Conservation (phyloP, 2,113 vertebrate species). For the Tragelaphus strepsiceros region DNA sequence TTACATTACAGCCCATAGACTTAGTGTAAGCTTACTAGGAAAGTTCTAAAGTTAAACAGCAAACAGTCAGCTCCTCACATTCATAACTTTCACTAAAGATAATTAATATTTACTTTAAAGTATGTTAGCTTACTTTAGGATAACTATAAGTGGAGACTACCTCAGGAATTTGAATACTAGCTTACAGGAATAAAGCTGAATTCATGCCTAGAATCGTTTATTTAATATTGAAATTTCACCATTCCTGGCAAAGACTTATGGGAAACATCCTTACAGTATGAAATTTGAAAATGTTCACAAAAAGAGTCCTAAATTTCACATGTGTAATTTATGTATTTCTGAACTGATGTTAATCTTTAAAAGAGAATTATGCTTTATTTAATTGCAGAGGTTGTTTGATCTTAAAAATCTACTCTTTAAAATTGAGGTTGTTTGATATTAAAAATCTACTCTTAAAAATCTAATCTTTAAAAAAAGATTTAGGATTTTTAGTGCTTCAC, state of each 20-base stretch:
- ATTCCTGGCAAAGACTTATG: background rate
- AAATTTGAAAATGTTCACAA: background rate
- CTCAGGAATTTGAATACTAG: conserved; percentile 24
- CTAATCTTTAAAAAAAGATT: background rate
- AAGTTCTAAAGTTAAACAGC: background rate
- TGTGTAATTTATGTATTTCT: background rate
- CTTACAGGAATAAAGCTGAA: background rate
- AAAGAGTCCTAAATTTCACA: background rate
- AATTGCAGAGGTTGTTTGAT: background rate
- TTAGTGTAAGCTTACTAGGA: background rate
- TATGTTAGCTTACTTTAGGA: background rate
- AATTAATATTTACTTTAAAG: background rate
- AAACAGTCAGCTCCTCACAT: background rate
- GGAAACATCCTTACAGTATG: background rate
- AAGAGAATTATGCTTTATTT: background rate
- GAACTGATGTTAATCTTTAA: background rate
- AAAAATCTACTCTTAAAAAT: conserved; percentile 30
- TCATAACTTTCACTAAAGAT: conserved; percentile 18
- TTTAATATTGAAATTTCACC: background rate
- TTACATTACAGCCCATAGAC: background rate
- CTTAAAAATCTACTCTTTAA: conserved; percentile 7
- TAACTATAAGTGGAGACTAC: background rate
- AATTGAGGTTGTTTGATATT: background rate
- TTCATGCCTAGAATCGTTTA: background rate
- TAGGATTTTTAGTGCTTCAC: conserved; percentile 36